phyloP scores from a whole-genome alignment of 1,140 invertebrate species.

The Neuroterus valhalla region DNA sequence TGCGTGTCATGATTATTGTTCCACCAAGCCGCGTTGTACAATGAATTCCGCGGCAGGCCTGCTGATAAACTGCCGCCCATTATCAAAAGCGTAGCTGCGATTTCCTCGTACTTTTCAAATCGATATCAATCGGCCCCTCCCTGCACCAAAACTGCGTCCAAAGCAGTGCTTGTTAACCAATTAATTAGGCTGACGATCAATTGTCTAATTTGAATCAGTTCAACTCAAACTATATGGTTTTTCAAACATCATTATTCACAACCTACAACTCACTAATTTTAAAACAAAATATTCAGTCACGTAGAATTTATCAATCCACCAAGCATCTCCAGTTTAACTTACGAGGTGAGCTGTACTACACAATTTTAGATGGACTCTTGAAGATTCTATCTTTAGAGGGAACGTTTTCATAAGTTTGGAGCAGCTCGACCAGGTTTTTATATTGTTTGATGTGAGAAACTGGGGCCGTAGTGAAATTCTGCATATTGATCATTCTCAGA shows the following conservation, averaged over 20 bases:
- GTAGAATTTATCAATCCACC: too few relatives aligned
- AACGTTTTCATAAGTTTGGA: too few relatives aligned
- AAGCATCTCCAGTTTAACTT: too few relatives aligned
- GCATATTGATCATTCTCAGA: too few relatives aligned
- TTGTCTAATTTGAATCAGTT: background rate
- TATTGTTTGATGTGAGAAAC: too few relatives aligned
- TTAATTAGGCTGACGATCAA: constrained; percentile 18
- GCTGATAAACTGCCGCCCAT: constrained; percentile 55
- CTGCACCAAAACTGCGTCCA: constrained; percentile 1
- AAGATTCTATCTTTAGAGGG: too few relatives aligned
- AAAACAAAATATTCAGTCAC: too few relatives aligned
- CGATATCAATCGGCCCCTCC: constrained; percentile 9
- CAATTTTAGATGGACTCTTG: too few relatives aligned
- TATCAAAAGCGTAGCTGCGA: constrained; percentile 47
- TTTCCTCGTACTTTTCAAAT: constrained; percentile 52
- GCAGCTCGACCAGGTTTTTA: too few relatives aligned
- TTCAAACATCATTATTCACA: background rate
- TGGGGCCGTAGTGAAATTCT: too few relatives aligned
- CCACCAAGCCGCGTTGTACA: constrained; percentile 60
- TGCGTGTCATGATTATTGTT: constrained; percentile 70
- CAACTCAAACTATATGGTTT: background rate
- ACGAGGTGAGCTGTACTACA: too few relatives aligned
- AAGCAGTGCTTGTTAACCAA: constrained; percentile 1
- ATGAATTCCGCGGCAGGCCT: constrained; percentile 54
- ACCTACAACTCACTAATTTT: too few relatives aligned